phyloP scores from a whole-genome alignment of 2,113 vertebrate species.

The Sinocyclocheilus anophthalmus region DNA sequence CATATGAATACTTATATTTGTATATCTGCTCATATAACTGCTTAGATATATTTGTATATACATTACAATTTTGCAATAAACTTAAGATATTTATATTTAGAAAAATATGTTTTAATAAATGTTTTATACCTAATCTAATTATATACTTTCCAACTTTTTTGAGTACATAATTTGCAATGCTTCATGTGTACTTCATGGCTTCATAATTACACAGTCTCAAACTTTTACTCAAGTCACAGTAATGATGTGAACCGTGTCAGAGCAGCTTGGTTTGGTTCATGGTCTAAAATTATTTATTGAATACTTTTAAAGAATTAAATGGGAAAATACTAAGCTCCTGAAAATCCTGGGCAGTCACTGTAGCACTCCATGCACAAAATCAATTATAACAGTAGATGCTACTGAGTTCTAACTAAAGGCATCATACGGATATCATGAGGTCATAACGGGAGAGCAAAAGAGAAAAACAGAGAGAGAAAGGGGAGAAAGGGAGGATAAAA shows the following conservation, averaged over 20 bases:
- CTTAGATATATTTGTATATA: too few species aligned
- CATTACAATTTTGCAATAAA: background rate
- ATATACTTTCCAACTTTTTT: background rate
- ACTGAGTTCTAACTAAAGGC: background rate
- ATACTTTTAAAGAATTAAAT: background rate
- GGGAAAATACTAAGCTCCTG: background rate
- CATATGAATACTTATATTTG: background rate
- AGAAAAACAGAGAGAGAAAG: constrained; percentile 3
- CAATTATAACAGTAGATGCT: background rate
- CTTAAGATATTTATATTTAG: too few species aligned
- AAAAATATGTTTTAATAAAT: too few species aligned
- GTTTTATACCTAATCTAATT: too few species aligned
- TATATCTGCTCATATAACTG: too few species aligned
- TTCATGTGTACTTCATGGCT: background rate
- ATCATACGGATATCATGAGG: constrained; percentile 14
- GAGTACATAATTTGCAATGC: background rate
- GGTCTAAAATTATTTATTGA: background rate
- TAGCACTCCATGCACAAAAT: constrained; percentile 1
- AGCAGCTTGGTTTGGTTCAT: background rate
- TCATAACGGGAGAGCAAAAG: background rate
- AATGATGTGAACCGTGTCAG: background rate
- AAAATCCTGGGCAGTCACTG: background rate
- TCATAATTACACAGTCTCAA: background rate
- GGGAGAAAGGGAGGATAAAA: constrained; percentile 37
- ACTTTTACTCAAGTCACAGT: background rate